Conservation (phyloP, 2,888 invertebrate species). For the Sarcophaga rosellei region DNA sequence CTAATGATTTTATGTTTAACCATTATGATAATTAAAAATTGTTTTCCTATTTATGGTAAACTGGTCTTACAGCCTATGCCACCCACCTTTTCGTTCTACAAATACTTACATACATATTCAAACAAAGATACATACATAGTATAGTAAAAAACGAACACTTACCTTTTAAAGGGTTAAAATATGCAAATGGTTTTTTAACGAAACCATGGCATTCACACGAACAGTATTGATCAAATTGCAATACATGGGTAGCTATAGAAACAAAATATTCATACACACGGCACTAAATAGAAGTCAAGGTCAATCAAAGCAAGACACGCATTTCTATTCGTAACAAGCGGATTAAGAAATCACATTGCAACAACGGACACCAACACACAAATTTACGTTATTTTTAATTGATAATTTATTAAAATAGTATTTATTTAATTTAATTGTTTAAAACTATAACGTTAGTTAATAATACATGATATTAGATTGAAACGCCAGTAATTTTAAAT, state of each 20-base stretch:
- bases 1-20: too few species aligned
- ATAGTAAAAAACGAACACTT: neutral
- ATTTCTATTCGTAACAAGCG: neutral
- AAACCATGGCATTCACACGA: neutral
- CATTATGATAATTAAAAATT: too few species aligned
- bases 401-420: slow-evolving; percentile 48
- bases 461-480: too few species aligned
- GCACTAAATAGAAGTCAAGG: slow-evolving; percentile 51
- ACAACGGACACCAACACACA: neutral
- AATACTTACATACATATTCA: too few species aligned
- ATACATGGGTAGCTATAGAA: slow-evolving; percentile 34
- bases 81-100: too few species aligned
- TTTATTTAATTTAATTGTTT: slow-evolving; percentile 20
- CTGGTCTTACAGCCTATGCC: too few species aligned
- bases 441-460: too few species aligned
- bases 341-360: neutral
- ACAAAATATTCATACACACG: slow-evolving; percentile 15
- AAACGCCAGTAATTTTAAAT: neutral
- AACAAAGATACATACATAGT: too few species aligned
- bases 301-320: slow-evolving; percentile 12
- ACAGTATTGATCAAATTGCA: slow-evolving; percentile 48
- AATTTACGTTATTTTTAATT: slow-evolving; percentile 25
- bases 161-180: slow-evolving; percentile 18
- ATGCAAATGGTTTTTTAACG: neutral
- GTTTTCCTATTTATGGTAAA: too few species aligned